Base-by-base conservation (phyloP, 2,797 vertebrate species). In the Sebastes taczanowskii region DNA sequence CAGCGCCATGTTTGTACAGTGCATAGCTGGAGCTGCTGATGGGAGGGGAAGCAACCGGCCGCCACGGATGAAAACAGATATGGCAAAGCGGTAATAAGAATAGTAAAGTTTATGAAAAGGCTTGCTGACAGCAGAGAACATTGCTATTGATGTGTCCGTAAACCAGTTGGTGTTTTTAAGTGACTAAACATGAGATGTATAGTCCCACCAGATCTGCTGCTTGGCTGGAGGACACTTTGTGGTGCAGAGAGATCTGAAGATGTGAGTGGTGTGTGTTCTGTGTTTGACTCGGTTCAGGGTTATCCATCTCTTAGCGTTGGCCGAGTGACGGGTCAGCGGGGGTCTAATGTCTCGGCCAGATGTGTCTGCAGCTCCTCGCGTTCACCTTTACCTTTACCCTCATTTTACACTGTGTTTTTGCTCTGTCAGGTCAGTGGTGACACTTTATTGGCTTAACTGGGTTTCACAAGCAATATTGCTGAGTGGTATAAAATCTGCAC, bases 331-430 rank as follows among this genome's bases (percentile, higher is more conserved):
- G 82, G 84, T 74, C 85, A 72, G 82, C 18, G 58, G 85, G 91
- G 83, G 85, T 90, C 81, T 88, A 82, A 93, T 88, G 67, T 67
- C 68, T 86, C 46, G 2, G 71, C 86, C 94, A 93, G 92, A 92
- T 91, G 89, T 89, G 71, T 58, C 34, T 34, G 49, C 22, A 34
- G 29, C 30, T 78, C 68, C 78, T 70, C 2, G 7, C n/a, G 58
- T 78, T 78, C 68, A 42, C 71, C 81, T 81, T 65, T 77, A 83
- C 67, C 68, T 81, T 83, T 71, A 22, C 32, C 73, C 70, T 65
- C 9, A 8, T 61, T 81, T 52, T 35, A 29, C 61, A 55, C 9
- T 2, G 2, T 42, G 3, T 22, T 53, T 8, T 59, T 16, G 3
- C 29, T 64, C 55, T 76, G 7, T 56, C 22, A 27, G 8, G 62